These are phyloP conservation scores for Vulpes ferrilata DNA, from an alignment of 2,113 vertebrate genomes.

Conservation along the genomic window DNA sequence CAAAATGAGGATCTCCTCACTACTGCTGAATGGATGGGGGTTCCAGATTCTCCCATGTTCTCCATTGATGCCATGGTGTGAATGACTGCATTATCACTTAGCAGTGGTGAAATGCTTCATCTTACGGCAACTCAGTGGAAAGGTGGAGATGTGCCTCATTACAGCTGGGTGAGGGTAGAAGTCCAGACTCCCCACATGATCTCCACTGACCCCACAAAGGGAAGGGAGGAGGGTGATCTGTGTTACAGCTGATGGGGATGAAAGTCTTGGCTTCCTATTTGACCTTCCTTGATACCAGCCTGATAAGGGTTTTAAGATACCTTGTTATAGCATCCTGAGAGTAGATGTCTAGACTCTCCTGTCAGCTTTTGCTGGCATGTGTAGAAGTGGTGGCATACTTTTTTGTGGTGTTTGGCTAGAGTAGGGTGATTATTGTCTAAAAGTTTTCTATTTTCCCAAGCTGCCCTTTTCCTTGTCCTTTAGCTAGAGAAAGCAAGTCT, in stretches of 20 bases:
- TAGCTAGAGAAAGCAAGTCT: neutral
- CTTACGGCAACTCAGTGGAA: neutral
- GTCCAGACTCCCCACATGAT: neutral
- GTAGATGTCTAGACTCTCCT: neutral
- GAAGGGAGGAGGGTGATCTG: neutral
- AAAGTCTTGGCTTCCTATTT: constrained; percentile 37
- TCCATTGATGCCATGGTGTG: neutral
- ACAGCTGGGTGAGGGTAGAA: neutral
- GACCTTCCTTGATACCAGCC: neutral
- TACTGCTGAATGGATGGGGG: neutral
- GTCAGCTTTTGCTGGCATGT: neutral
- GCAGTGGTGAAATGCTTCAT: neutral
- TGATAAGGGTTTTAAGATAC: neutral
- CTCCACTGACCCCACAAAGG: neutral
- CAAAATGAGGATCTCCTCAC: neutral
- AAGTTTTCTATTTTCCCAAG: neutral
- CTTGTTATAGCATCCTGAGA: neutral
- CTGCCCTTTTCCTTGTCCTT: neutral
- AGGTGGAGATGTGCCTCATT: neutral
- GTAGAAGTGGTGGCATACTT: neutral
- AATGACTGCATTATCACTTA: neutral
- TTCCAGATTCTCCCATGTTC: neutral
- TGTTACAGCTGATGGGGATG: neutral
- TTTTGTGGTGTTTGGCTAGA: neutral
- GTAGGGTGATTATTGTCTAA: neutral